A percentile compares a stretch with the other conserved stretches of the same genome.
phyloP scores from a whole-genome alignment of 1,140 invertebrate species.

The Battus philenor region DNA sequence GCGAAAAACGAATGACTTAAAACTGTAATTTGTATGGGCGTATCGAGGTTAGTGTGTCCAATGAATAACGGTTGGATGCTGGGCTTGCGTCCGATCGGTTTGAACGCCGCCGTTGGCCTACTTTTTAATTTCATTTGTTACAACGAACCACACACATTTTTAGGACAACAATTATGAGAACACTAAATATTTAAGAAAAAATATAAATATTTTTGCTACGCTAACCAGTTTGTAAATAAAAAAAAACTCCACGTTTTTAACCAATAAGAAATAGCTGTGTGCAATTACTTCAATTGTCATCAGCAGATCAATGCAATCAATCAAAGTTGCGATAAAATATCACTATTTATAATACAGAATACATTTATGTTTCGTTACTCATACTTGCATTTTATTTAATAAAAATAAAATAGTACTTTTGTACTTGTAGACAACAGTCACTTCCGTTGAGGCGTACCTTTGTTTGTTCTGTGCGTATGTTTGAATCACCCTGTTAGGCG shows the following conservation, averaged over 20 bases:
- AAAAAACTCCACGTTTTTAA: too few species aligned
- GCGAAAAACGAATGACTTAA: constrained; percentile 27
- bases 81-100: constrained; percentile 20
- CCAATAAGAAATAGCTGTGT: too few species aligned
- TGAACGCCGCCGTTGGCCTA: neutral
- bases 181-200: too few species aligned
- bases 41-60: constrained; percentile 60
- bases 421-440: constrained; percentile 9
- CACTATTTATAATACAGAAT: constrained; percentile 4
- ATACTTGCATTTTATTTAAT: constrained; percentile 4
- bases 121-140: too few species aligned
- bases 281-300: too few species aligned
- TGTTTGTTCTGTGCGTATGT: constrained; percentile 25
- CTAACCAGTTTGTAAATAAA: too few species aligned
- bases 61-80: constrained; percentile 54
- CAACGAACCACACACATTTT: too few species aligned
- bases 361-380: constrained; percentile 6
- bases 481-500: constrained; percentile 21
- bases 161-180: too few species aligned
- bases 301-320: too few species aligned
- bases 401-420: constrained; percentile 7
- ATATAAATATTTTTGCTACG: too few species aligned
- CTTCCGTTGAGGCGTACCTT: constrained; percentile 17
- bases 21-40: constrained; percentile 32
- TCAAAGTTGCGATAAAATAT: constrained; percentile 6